These are phyloP conservation scores for Atta texana DNA, from an alignment of 1,140 invertebrate species.

Conservation along the genomic window DNA sequence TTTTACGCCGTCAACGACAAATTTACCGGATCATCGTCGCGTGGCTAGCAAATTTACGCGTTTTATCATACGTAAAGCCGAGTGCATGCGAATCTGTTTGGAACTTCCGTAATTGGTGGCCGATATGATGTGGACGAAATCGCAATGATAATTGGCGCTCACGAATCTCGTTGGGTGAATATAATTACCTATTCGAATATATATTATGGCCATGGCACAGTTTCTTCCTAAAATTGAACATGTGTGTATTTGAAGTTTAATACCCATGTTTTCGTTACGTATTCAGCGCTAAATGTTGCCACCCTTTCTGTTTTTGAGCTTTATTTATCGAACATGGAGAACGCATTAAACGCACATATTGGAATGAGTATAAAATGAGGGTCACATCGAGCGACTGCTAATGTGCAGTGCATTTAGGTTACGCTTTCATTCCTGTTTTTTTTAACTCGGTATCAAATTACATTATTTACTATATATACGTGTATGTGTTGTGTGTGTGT, in stretches of 20 bases:
- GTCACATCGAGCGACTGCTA: background rate
- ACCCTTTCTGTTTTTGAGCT: slow-evolving; percentile 32
- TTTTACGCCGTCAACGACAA: slow-evolving; percentile 62
- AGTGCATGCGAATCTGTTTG: slow-evolving; percentile 56
- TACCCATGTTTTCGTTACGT: slow-evolving; percentile 12
- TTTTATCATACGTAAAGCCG: slow-evolving; percentile 51
- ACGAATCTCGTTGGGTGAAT: background rate
- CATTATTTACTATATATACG: background rate
- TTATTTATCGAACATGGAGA: slow-evolving; percentile 52
- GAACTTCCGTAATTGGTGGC: slow-evolving; percentile 44
- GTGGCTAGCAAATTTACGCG: slow-evolving; percentile 55
- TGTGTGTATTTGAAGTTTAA: background rate
- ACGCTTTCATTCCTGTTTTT: background rate
- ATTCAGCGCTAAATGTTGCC: slow-evolving; percentile 32
- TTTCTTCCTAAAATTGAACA: slow-evolving; percentile 37
- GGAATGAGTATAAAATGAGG: slow-evolving; percentile 39
- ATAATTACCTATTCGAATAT: slow-evolving; percentile 39
- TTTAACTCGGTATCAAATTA: slow-evolving; percentile 8
- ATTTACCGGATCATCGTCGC: slow-evolving; percentile 62
- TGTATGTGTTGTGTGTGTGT: no score
- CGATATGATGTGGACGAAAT: slow-evolving; percentile 50
- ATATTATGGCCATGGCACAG: slow-evolving; percentile 21
- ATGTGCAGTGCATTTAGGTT: slow-evolving; percentile 11
- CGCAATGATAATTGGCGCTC: slow-evolving; percentile 53
- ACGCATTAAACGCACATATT: slow-evolving; percentile 36